Percentiles rank a stretch among this genome's conserved stretches.
phyloP scores from a whole-genome alignment of 1,140 invertebrate genomes.

The Polypedilum pembai region DNA sequence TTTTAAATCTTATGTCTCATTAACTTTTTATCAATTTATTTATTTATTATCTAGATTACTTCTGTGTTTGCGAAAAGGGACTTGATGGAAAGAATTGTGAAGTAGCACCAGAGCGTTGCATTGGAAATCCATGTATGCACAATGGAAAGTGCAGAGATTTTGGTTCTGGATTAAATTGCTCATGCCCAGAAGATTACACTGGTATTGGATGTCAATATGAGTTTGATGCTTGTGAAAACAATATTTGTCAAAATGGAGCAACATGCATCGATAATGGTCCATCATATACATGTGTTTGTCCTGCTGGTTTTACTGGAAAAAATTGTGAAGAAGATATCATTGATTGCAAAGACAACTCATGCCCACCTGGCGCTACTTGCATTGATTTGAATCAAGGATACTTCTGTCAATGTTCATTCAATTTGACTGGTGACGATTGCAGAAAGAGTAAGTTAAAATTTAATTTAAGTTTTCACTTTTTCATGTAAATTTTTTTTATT shows the following conservation, averaged over 20 bases:
- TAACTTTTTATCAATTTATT: neutral
- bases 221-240: constrained; percentile 81
- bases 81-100: constrained; percentile 93
- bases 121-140: constrained; percentile 94
- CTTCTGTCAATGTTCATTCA: constrained; percentile 94
- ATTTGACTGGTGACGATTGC: constrained; percentile 91
- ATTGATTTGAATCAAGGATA: constrained; percentile 88
- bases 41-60: constrained; percentile 63
- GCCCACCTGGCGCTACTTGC: constrained; percentile 87
- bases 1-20: neutral
- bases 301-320: constrained; percentile 70
- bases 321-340: constrained; percentile 89
- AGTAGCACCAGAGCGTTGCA: constrained; percentile 88
- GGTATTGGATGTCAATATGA: constrained; percentile 91
- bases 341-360: constrained; percentile 89
- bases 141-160: constrained; percentile 90
- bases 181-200: constrained; percentile 75
- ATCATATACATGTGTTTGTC: constrained; percentile 79
- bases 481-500: constrained; percentile 39
- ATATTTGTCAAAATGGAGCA: constrained; percentile 86
- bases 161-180: constrained; percentile 88
- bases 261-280: constrained; percentile 77
- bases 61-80: constrained; percentile 92
- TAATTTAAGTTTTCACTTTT: neutral
- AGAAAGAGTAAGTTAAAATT: constrained; percentile 69